phyloP scores from a whole-genome alignment of 2,888 invertebrate genomes.

The Busseola fusca region DNA sequence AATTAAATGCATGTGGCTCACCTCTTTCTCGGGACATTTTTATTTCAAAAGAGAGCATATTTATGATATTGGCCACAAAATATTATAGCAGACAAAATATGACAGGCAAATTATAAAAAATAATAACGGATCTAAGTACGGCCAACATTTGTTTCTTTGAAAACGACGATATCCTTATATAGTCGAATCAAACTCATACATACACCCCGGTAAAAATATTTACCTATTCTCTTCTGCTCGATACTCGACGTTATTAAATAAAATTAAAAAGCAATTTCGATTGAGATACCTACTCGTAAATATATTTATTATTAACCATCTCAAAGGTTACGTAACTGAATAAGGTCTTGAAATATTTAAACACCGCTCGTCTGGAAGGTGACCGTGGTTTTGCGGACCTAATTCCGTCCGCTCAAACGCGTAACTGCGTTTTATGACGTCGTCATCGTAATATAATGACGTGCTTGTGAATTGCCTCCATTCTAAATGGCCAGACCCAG shows the following conservation, averaged over 20 bases:
- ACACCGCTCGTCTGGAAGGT: constrained; percentile 40
- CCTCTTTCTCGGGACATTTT: constrained; percentile 29
- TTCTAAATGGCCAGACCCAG: constrained; percentile 63
- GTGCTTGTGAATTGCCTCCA: constrained; percentile 73
- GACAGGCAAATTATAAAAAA: background rate
- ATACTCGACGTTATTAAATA: background rate
- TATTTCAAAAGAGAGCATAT: constrained; percentile 15
- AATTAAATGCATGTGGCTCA: constrained; percentile 27
- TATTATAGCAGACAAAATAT: background rate
- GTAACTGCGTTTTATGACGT: constrained; percentile 73
- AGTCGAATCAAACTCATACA: background rate
- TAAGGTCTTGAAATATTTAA: constrained; percentile 37
- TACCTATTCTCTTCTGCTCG: background rate
- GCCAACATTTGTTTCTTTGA: background rate
- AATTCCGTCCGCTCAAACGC: constrained; percentile 70
- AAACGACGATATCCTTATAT: background rate
- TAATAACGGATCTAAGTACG: background rate
- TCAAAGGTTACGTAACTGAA: constrained; percentile 10
- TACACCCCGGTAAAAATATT: background rate
- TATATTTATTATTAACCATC: background rate
- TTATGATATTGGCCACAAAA: background rate
- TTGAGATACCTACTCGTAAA: background rate
- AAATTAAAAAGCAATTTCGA: background rate
- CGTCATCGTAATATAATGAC: constrained; percentile 76
- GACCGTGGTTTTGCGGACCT: constrained; percentile 61